Evolutionary conservation across 2,113 vertebrate genomes (phyloP).

Genomic region (Ahaetulla prasina): DNA sequence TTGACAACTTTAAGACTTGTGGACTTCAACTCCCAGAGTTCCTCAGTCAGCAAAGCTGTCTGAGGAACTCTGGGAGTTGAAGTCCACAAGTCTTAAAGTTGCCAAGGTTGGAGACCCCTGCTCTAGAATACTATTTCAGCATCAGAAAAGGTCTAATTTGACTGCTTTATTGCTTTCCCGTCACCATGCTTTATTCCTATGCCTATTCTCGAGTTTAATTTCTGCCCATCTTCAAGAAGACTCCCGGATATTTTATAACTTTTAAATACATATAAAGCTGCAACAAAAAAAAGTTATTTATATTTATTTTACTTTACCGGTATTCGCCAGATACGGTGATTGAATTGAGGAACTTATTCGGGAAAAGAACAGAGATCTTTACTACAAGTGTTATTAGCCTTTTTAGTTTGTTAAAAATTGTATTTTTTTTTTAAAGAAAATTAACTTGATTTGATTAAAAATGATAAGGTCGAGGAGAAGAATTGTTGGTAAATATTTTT

Average conservation of each 20-base stretch:
- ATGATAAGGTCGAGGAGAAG: not conserved
- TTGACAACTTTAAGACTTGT: no score
- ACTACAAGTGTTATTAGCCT: not conserved
- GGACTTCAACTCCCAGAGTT: no score
- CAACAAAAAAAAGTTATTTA: not conserved
- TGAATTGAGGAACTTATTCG: not conserved
- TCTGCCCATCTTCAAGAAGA: not conserved
- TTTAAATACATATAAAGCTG: not conserved
- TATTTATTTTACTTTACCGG: not conserved
- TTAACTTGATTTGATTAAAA: not conserved
- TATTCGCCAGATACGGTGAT: not conserved
- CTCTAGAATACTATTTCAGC: not conserved
- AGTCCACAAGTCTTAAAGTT: no score
- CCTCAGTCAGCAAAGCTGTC: no score
- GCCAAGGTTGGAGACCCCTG: no score
- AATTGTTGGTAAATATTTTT: not conserved
- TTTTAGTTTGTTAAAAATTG: not conserved
- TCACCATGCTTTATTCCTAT: not conserved
- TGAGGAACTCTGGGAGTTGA: no score
- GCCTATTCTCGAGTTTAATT: not conserved
- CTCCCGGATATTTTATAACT: not conserved
- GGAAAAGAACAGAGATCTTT: not conserved
- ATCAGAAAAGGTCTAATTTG: not conserved
- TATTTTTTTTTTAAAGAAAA: not conserved
- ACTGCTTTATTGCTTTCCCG: not conserved